These are phyloP conservation scores for Eupeodes corollae DNA, from an alignment of 1,140 invertebrate species.

Conservation along the genomic window DNA sequence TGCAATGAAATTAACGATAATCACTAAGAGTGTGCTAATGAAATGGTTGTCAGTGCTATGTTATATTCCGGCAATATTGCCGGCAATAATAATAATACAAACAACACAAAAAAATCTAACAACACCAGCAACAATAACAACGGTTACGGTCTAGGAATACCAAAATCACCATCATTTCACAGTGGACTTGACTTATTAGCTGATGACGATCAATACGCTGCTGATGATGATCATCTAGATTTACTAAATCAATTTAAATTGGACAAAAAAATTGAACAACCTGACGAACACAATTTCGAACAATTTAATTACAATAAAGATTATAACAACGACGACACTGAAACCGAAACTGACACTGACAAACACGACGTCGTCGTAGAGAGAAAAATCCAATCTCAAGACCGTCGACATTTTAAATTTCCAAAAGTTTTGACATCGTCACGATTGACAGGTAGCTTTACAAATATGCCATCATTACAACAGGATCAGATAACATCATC, in stretches of 20 bases:
- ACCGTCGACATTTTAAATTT: neutral
- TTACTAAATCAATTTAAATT: neutral
- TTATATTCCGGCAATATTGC: constrained; percentile 29
- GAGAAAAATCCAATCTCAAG: too few relatives aligned
- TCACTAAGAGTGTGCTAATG: constrained; percentile 20
- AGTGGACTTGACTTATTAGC: constrained; percentile 66
- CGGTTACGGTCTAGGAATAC: constrained; percentile 47
- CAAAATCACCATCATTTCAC: constrained; percentile 74
- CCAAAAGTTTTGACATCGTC: neutral
- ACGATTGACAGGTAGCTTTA: constrained; percentile 1
- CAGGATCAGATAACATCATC: constrained; percentile 14
- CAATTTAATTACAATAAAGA: too few relatives aligned
- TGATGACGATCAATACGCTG: constrained; percentile 28
- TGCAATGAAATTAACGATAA: constrained; percentile 6
- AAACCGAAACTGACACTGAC: too few relatives aligned
- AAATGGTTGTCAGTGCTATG: constrained; percentile 38
- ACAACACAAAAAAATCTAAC: constrained; percentile 11
- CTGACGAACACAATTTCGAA: too few relatives aligned
- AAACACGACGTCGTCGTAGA: too few relatives aligned
- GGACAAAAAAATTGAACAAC: too few relatives aligned
- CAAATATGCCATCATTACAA: constrained; percentile 3
- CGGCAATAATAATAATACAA: constrained; percentile 16
- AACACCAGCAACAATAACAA: constrained; percentile 16
- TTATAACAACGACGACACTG: too few relatives aligned
- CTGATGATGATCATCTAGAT: constrained; percentile 1